phyloP scores from a whole-genome alignment of 2,888 invertebrate species.

The Harpalus rubripes region DNA sequence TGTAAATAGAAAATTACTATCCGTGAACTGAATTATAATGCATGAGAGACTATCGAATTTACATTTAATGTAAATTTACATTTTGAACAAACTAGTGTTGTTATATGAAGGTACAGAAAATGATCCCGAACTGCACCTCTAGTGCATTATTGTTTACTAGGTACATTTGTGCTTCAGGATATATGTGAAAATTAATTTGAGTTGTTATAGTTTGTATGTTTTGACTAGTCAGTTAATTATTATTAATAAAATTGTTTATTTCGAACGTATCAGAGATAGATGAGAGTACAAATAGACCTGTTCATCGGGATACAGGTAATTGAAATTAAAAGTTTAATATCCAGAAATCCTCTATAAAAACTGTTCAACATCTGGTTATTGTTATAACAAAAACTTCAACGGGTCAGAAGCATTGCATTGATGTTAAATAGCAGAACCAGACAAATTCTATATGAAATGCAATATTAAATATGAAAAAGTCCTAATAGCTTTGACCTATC shows the following conservation, averaged over 20 bases:
- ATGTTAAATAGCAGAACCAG: background rate
- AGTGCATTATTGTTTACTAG: slow-evolving; percentile 21
- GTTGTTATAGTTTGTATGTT: slow-evolving; percentile 22
- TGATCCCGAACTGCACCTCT: slow-evolving; percentile 26
- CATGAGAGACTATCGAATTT: background rate
- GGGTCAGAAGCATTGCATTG: too few species aligned
- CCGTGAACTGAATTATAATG: background rate
- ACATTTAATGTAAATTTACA: slow-evolving; percentile 7
- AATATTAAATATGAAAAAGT: background rate
- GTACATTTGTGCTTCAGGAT: slow-evolving; percentile 2
- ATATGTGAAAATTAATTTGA: slow-evolving; percentile 29
- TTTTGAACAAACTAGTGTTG: background rate
- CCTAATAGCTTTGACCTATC: too few species aligned
- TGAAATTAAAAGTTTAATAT: too few species aligned
- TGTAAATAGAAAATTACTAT: background rate
- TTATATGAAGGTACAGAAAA: background rate
- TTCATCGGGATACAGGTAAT: too few species aligned
- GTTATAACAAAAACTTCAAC: background rate
- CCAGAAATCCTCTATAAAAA: too few species aligned
- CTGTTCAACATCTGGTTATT: background rate
- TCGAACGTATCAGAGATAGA: too few species aligned
- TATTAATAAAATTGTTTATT: too few species aligned
- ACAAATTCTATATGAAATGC: background rate
- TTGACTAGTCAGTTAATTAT: too few species aligned
- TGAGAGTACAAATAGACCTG: too few species aligned